Evolutionary conservation across 2,888 invertebrate genomes (phyloP).

Genomic region (Pimpla rufipes): DNA sequence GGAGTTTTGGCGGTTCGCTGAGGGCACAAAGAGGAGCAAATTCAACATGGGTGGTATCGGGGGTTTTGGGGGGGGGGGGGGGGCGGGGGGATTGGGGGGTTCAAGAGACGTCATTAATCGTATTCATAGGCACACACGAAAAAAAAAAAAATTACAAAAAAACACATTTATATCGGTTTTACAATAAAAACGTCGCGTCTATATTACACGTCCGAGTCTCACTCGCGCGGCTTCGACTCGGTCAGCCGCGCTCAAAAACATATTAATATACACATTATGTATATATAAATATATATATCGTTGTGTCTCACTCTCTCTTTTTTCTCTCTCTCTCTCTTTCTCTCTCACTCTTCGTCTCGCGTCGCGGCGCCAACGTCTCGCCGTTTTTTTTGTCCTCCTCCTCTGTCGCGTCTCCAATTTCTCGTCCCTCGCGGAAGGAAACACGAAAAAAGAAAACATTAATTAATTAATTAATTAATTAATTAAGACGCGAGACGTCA

Average conservation of each 20-base stretch:
- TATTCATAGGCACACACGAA: slow-evolving; percentile 44
- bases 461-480: too few species aligned
- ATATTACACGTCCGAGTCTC: slow-evolving; percentile 80
- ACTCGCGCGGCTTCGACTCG: slow-evolving; percentile 68
- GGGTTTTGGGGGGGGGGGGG: slow-evolving; percentile 40
- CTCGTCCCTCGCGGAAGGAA: slow-evolving; percentile 1
- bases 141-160: slow-evolving; percentile 45
- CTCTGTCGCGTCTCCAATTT: slow-evolving; percentile 15
- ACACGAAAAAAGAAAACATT: too few species aligned
- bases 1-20: slow-evolving; percentile 72
- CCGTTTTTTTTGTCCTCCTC: slow-evolving; percentile 13
- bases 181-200: slow-evolving; percentile 72
- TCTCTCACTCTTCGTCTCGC: slow-evolving; percentile 48
- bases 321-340: too few species aligned
- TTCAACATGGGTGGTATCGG: slow-evolving; percentile 44
- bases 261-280: slow-evolving; percentile 44
- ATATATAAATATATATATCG: slow-evolving; percentile 41
- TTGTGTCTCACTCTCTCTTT: slow-evolving; percentile 64
- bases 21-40: slow-evolving; percentile 51
- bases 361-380: slow-evolving; percentile 54
- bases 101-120: slow-evolving; percentile 40
- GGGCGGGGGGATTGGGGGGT: slow-evolving; percentile 34
- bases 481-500: slow-evolving; percentile 6
- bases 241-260: slow-evolving; percentile 65
- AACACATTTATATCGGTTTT: slow-evolving; percentile 30